Evolutionary conservation across 2,113 vertebrate genomes (phyloP).

Genomic region (Sander lucioperca): DNA sequence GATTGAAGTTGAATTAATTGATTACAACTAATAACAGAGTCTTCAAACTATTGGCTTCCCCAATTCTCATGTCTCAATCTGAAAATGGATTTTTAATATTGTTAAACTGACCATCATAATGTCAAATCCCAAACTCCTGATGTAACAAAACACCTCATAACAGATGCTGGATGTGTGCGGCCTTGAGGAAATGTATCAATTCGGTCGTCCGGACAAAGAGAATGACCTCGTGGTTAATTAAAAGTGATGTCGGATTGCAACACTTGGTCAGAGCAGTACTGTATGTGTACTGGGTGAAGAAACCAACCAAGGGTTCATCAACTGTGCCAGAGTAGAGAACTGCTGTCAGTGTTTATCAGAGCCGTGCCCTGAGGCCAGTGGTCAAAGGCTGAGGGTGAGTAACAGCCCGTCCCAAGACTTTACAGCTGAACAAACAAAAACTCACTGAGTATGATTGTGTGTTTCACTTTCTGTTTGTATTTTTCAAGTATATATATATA

Average conservation of each 20-base stretch:
- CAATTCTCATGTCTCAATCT: not conserved
- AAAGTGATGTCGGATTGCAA: constrained; percentile 2
- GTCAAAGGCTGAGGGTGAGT: constrained; percentile 60
- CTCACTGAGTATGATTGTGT: not conserved
- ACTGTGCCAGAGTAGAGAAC: not conserved
- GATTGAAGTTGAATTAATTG: constrained; percentile 12
- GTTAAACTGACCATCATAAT: not conserved
- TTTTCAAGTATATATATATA: not conserved
- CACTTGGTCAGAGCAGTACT: not conserved
- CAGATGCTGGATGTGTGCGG: not conserved
- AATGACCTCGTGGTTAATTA: not conserved
- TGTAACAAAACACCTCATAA: not conserved
- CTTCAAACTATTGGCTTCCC: not conserved
- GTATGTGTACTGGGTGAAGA: not conserved
- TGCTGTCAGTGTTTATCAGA: constrained; percentile 30
- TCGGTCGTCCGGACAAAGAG: not conserved
- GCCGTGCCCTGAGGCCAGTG: constrained; percentile 33
- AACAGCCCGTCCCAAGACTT: constrained; percentile 44
- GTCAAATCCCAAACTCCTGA: not conserved
- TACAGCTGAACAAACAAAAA: constrained; percentile 11
- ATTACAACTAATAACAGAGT: not conserved
- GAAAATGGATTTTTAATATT: not conserved
- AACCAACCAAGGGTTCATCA: constrained; percentile 28
- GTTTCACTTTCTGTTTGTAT: not conserved
- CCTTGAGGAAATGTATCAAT: not conserved